Evolutionary conservation across 2,797 vertebrate genomes (phyloP).

Genomic region (Prunella strophiata): DNA sequence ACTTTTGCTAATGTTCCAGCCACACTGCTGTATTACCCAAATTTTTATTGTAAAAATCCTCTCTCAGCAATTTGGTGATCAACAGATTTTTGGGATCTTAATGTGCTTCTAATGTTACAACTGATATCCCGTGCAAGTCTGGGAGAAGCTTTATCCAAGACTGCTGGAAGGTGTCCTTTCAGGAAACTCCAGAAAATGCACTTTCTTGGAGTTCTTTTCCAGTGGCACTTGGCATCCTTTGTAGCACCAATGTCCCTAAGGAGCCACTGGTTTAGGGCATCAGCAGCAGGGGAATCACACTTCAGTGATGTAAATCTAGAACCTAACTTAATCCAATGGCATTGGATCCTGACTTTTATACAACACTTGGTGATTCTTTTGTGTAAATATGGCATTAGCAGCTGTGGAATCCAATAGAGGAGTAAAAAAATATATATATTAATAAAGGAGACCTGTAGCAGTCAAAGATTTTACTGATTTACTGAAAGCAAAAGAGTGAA

Average conservation of each 20-base stretch:
- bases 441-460: constrained; percentile 83
- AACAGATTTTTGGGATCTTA: constrained; percentile 51
- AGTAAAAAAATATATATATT: constrained; percentile 73
- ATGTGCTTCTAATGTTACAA: constrained; percentile 39
- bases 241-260: neutral
- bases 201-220: constrained; percentile 55
- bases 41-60: constrained; percentile 73
- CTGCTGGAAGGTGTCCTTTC: constrained; percentile 76
- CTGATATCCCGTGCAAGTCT: constrained; percentile 13
- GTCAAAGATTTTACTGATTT: constrained; percentile 87
- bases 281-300: constrained; percentile 41
- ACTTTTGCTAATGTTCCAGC: constrained; percentile 82
- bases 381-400: constrained; percentile 78
- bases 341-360: constrained; percentile 78
- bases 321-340: constrained; percentile 47
- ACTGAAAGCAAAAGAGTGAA: constrained; percentile 86
- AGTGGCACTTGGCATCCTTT: constrained; percentile 48
- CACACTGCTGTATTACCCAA: constrained; percentile 73
- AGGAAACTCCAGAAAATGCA: constrained; percentile 48
- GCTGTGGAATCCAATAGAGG: constrained; percentile 76
- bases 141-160: constrained; percentile 53
- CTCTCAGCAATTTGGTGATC: constrained; percentile 64
- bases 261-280: constrained; percentile 37
- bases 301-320: constrained; percentile 65
- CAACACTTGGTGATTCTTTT: constrained; percentile 57